Conservation (phyloP, 2,797 vertebrate species). For the Orestias chungarensis region DNA sequence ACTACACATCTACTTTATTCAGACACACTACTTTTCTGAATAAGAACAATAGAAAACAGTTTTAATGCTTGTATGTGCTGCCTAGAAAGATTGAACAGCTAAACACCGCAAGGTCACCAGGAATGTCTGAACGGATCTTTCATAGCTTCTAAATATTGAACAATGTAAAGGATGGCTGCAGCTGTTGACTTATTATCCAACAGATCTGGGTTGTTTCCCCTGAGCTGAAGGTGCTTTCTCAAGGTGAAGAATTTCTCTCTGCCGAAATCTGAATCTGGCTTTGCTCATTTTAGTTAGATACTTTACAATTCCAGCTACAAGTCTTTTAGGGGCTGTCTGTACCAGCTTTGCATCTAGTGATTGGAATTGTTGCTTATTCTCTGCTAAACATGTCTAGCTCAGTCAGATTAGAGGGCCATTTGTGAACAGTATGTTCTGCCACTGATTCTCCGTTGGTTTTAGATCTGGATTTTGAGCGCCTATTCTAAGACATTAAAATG, state of each 20-base stretch:
- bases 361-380: no score
- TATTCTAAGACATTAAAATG: no score
- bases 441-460: no score
- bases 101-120: conserved; percentile 4
- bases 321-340: no score
- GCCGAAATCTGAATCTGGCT: no score
- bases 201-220: conserved; percentile 54
- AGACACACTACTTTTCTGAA: not conserved
- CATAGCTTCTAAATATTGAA: conserved; percentile 35
- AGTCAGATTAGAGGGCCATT: no score
- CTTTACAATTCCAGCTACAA: no score
- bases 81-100: conserved; percentile 1
- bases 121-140: not conserved
- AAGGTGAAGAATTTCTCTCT: conserved; percentile 17
- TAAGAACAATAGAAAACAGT: not conserved
- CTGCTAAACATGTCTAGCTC: no score
- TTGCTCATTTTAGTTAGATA: no score
- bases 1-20: not conserved
- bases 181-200: conserved; percentile 24
- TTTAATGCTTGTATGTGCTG: not conserved
- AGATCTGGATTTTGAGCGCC: no score
- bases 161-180: conserved; percentile 26
- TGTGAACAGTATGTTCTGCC: no score
- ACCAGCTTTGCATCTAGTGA: no score
- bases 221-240: conserved; percentile 40